phyloP scores from a whole-genome alignment of 2,888 invertebrate genomes.

The Thera britannica region DNA sequence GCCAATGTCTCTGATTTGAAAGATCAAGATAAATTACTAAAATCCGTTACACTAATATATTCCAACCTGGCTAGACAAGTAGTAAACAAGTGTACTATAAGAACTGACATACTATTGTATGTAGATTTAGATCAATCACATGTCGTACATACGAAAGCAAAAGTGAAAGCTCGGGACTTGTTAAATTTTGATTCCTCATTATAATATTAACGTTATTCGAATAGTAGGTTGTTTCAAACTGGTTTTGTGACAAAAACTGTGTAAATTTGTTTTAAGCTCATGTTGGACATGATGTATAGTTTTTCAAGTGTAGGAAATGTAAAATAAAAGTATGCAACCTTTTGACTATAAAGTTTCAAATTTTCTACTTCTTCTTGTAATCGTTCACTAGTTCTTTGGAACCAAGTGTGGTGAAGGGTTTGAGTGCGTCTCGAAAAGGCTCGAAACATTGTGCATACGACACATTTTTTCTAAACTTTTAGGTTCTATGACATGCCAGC shows the following conservation, averaged over 20 bases:
- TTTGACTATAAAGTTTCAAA: too few species aligned
- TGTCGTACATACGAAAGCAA: constrained; percentile 38
- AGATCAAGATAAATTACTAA: constrained; percentile 24
- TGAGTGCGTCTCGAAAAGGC: too few species aligned
- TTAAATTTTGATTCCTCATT: constrained; percentile 35
- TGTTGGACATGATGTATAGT: background rate
- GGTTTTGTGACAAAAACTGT: background rate
- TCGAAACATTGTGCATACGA: too few species aligned
- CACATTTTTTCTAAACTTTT: too few species aligned
- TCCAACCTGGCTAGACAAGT: constrained; percentile 22
- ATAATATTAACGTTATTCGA: constrained; percentile 36
- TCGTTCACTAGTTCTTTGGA: too few species aligned
- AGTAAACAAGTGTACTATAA: constrained; percentile 17
- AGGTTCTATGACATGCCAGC: too few species aligned
- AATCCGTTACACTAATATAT: constrained; percentile 35
- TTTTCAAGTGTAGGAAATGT: background rate
- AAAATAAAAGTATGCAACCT: too few species aligned
- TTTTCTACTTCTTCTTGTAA: too few species aligned
- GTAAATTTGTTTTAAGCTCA: background rate
- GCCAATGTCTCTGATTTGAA: constrained; percentile 19
- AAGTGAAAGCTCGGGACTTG: constrained; percentile 43
- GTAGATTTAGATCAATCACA: constrained; percentile 31
- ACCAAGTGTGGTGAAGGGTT: too few species aligned
- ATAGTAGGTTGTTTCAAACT: constrained; percentile 24
- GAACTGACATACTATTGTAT: constrained; percentile 20